Evolutionary conservation across 1,140 invertebrate genomes (phyloP), one percentile per base, ranked within the genome.

Genomic region (Dryas iulia): DNA sequence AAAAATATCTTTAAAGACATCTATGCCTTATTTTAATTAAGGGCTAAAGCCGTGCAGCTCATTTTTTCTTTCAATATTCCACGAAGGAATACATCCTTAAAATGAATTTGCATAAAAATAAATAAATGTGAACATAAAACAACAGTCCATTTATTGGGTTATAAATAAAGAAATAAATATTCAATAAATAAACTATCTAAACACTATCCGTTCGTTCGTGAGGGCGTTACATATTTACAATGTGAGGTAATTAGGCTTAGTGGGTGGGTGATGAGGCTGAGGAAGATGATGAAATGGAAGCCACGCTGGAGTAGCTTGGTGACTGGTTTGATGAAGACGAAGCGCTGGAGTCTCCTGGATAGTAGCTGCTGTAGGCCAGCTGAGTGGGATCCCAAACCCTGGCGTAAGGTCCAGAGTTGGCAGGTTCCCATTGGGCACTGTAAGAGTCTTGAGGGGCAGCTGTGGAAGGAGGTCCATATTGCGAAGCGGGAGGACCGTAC

Each of bases 351-450:
- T 93, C 94, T 78, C 93, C 93, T 57, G 95, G 94, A 71, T 95
- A 95, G 85, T 97, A 97, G 3, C 95, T 95, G 78, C 94, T 96
- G 87, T 97, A 97, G 47, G 96, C 96, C 39, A 96, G 87, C 73
- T 94, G 95, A 52, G 86, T 87, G 1, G 94, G 93, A 71, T 95
- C 94, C 95, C 95, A 96, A 1, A 95, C 93, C 74, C 96, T 93
- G 11, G 95, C 93, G 84, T 96, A 96, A 1, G 96, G 96, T 10
- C 95, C 95, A 31, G 93, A 84, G 59, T 88, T 90, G 59, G 92
- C 92, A 7, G 94, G 94, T 83, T 95, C 95, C 95, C 95, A 96
- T 31, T 92, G 91, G 18, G 94, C 94, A 77, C 94, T 94, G 87
- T 95, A 95, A 0, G 94, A 94, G 71, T 94, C 94, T 58, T 93